Evolutionary conservation across 2,797 vertebrate species (phyloP).

Genomic region (Sebastes trivittatus): DNA sequence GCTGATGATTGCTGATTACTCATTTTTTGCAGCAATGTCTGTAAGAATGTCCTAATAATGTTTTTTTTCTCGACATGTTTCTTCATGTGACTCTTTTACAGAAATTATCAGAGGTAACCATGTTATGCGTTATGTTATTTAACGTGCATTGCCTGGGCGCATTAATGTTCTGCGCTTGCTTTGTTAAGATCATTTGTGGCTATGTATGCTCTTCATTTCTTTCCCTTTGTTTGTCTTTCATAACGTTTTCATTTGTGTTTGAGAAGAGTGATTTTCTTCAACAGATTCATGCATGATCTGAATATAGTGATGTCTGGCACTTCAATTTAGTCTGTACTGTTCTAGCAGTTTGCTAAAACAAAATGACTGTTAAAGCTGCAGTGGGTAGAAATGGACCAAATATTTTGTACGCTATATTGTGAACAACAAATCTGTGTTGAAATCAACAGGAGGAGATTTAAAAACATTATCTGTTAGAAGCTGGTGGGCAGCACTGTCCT

Average conservation of each 20-base stretch:
- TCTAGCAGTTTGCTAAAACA: not conserved
- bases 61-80: not conserved
- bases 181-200: not conserved
- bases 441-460: no score
- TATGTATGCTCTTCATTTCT: not conserved
- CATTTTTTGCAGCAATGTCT: not conserved
- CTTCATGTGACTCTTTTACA: constrained; percentile 24
- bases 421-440: no score
- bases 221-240: not conserved
- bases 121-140: not conserved
- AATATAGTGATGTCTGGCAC: not conserved
- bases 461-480: no score
- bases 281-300: not conserved
- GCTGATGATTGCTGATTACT: not conserved
- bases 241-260: not conserved
- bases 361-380: not conserved
- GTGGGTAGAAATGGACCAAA: no score
- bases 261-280: not conserved
- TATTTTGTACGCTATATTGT: no score
- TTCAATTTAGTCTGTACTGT: not conserved
- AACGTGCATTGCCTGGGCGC: not conserved
- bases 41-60: not conserved
- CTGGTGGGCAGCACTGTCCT: no score
- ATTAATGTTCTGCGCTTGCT: not conserved
- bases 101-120: constrained; percentile 48